Evolutionary conservation across 1,140 invertebrate genomes (phyloP), one percentile per base, ranked within the genome.

Genomic region (Thaumatotibia leucotreta): DNA sequence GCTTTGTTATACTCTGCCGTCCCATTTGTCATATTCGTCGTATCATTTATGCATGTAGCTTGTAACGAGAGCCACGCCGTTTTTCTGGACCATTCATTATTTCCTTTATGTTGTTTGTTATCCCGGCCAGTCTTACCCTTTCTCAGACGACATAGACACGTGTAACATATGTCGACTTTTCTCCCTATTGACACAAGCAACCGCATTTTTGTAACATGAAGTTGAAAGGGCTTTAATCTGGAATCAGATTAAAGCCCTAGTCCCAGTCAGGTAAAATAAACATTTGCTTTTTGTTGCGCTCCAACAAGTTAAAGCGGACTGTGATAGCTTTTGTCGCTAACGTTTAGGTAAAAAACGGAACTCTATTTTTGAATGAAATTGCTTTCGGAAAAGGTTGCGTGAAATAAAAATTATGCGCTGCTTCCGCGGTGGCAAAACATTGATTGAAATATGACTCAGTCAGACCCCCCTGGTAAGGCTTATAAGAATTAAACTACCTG

Each of bases 11-110:
- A 87, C 79, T 89, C 78, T 87, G 85, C 86, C 88, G 83, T 81
- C 70, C 84, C 86, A 89, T 91, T 91, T 89, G 88, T 88, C 88
- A 89, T 86, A 91, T 91, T 91, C 79, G 79, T 76, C 75, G 81
- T 88, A 89, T 91, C 88, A 91, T 89, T 89, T 91, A 88, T 91
- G 88, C 80, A 91, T 88, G 84, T 86, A 71, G 83, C 79, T 85
- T 83, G 81, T 89, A 88, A 89, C 86, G 81, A 86, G 84, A 82
- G 72, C 75, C 72, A 79, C 76, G 73, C 75, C 81, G 79, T 87
- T 90, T 88, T 90, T 88, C 84, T 87, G 73, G 81, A 82, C 78
- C 80, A 84, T 88, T 89, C 86, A 87, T 88, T 91, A 88, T 87
- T 84, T 84, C 80, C 77, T 85, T 85, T 86, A 78, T 86, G 70